Evolutionary conservation across 2,797 vertebrate species (phyloP).

Genomic region (Manis javanica): DNA sequence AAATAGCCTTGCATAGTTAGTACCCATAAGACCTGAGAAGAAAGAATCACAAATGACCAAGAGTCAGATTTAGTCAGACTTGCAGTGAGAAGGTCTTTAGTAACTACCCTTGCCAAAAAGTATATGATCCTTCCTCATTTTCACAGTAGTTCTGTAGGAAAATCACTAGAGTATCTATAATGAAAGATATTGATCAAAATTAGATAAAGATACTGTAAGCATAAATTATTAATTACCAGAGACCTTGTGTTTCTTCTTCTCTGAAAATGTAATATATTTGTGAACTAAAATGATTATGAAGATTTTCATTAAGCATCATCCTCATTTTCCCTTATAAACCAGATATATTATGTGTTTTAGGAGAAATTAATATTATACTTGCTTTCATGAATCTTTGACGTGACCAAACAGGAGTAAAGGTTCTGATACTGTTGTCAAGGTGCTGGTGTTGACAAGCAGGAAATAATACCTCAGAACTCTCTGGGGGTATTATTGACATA

Average conservation of each 20-base stretch:
- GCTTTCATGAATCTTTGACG: neutral
- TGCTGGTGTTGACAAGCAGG: neutral
- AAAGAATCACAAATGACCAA: neutral
- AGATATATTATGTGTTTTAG: neutral
- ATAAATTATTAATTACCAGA: neutral
- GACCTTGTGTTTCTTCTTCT: neutral
- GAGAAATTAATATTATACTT: neutral
- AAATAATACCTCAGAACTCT: neutral
- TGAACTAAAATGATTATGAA: neutral
- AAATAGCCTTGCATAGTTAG: slow-evolving; percentile 40
- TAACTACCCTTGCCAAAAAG: neutral
- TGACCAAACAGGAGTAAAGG: neutral
- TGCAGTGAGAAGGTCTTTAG: neutral
- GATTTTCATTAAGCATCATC: neutral
- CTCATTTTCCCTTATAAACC: neutral
- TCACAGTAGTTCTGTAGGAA: neutral
- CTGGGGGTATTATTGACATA: neutral
- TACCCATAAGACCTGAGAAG: neutral
- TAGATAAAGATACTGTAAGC: neutral
- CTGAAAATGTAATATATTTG: neutral
- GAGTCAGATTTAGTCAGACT: neutral
- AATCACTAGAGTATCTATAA: neutral
- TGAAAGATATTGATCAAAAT: neutral
- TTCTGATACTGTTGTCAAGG: neutral
- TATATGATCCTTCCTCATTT: neutral